phyloP scores from a whole-genome alignment of 2,888 invertebrate species.

The Acanthoscelides obtectus region DNA sequence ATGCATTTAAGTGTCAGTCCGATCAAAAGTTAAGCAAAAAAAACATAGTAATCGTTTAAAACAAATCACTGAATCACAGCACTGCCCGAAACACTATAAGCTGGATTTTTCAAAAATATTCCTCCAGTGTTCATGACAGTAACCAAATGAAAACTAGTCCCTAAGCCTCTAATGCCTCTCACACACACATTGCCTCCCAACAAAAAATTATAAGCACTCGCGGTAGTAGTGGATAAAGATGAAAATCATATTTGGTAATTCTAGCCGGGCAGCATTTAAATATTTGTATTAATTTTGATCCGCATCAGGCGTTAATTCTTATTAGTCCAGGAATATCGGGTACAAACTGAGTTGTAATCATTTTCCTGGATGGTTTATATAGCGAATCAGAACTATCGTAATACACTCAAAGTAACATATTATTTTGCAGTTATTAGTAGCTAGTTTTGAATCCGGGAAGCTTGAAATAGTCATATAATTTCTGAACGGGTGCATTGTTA shows the following conservation, averaged over 20 bases:
- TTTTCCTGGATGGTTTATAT: no score
- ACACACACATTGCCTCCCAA: background rate
- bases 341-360: background rate
- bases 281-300: background rate
- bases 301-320: background rate
- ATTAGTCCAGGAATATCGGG: background rate
- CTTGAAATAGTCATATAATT: no score
- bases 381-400: no score
- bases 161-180: background rate
- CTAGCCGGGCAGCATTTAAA: background rate
- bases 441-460: no score
- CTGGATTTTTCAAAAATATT: background rate
- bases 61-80: background rate
- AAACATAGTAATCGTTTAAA: no score
- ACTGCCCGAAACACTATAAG: background rate
- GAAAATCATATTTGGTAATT: constrained; percentile 7
- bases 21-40: no score
- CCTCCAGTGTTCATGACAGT: background rate
- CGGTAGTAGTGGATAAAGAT: constrained; percentile 4
- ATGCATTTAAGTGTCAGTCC: no score
- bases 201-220: background rate
- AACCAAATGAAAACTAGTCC: background rate
- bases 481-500: no score
- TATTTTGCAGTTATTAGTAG: no score
- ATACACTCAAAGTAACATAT: no score